phyloP scores from a whole-genome alignment of 2,113 vertebrate genomes.

The Cyprinodon tularosa region DNA sequence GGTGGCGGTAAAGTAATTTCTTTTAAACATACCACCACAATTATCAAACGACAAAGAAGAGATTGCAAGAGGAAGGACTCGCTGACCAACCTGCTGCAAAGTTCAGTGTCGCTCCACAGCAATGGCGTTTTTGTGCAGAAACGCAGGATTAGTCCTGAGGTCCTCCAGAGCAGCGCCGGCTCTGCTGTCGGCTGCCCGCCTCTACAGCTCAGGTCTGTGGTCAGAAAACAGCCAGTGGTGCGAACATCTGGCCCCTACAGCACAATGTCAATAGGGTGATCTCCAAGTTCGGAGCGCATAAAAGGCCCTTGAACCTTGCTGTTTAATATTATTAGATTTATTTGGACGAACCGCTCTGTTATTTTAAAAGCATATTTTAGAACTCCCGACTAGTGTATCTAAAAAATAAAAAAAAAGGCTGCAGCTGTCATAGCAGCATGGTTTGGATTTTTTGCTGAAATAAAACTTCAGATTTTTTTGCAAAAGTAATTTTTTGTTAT shows the following conservation, averaged over 20 bases:
- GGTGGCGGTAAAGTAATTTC: slow-evolving; percentile 19
- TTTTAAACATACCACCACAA: background rate
- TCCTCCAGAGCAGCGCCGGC: slow-evolving; percentile 39
- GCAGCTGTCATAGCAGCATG: background rate
- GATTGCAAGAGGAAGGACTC: background rate
- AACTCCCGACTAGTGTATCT: background rate
- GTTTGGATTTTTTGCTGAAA: background rate
- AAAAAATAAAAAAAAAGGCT: background rate
- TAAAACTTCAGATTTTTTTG: background rate
- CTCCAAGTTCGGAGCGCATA: background rate
- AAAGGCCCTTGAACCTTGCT: background rate
- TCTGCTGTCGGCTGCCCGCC: slow-evolving; percentile 52
- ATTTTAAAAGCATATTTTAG: background rate
- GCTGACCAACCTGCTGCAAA: background rate
- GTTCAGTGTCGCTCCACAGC: background rate
- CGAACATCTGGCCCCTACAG: background rate
- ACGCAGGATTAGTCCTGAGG: slow-evolving; percentile 63
- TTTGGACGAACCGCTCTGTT: background rate
- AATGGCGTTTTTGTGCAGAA: slow-evolving; percentile 79
- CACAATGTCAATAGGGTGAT: slow-evolving; percentile 64
- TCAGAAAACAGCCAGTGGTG: background rate
- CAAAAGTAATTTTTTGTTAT: no score
- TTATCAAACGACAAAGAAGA: slow-evolving; percentile 37
- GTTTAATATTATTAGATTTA: no score
- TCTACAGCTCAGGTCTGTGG: slow-evolving; percentile 76